Evolutionary conservation across 2,113 vertebrate species (phyloP).

Genomic region (Epinephelus cyanopodus): DNA sequence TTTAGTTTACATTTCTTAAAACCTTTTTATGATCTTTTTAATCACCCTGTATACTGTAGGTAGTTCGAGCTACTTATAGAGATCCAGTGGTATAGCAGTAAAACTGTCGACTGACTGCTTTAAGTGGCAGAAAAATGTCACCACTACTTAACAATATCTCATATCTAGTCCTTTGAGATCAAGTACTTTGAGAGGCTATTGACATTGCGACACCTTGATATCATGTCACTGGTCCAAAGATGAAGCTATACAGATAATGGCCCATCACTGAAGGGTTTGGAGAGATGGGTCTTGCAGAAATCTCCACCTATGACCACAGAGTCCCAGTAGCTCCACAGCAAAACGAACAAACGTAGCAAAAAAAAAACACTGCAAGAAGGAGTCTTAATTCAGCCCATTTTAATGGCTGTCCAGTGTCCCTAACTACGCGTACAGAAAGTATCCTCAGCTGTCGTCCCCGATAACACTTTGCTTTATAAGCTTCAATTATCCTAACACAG

Average conservation of each 20-base stretch:
- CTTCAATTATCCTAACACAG: constrained; percentile 24
- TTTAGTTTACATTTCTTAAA: no score
- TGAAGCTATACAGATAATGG: background rate
- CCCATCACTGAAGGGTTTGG: background rate
- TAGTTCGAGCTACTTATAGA: background rate
- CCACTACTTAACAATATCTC: background rate
- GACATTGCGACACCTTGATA: constrained; percentile 5
- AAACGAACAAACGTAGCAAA: background rate
- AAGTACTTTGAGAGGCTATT: background rate
- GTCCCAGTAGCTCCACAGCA: background rate
- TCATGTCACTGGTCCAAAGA: background rate
- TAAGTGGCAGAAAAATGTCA: background rate
- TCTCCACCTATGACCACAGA: background rate
- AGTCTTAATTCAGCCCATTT: background rate
- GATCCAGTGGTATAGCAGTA: background rate
- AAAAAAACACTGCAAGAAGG: background rate
- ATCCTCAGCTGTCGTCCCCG: constrained; percentile 19
- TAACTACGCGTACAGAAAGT: constrained; percentile 1
- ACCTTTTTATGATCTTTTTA: no score
- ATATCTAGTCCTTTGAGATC: background rate
- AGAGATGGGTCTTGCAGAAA: background rate
- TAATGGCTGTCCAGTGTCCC: constrained; percentile 21
- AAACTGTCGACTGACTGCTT: background rate
- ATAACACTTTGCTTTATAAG: constrained; percentile 12
- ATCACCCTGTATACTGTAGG: no score